A percentile compares a stretch with the other conserved stretches of the same genome.
These are phyloP conservation scores for Pammene fasciana DNA, from an alignment of 2,888 invertebrate genomes.

Conservation along the genomic window DNA sequence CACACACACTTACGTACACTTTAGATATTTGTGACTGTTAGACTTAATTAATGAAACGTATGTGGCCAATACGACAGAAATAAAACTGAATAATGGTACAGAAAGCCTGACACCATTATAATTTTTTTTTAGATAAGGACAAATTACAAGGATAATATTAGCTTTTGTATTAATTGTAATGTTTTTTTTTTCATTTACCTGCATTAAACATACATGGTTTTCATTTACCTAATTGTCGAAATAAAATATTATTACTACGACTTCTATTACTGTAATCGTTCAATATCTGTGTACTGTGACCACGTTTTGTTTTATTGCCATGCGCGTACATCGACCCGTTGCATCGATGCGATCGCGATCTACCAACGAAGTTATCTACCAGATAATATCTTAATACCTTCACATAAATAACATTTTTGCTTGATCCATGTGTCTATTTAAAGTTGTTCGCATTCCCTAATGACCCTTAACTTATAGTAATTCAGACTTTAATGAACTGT, in stretches of 20 bases:
- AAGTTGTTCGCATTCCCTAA: conserved; percentile 1
- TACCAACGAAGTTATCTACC: conserved; percentile 3
- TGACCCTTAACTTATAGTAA: background rate
- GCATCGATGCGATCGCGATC: conserved; percentile 46
- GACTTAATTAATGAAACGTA: no score
- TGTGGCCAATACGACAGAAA: no score
- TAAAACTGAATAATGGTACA: background rate
- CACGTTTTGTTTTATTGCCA: conserved; percentile 50
- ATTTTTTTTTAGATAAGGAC: background rate
- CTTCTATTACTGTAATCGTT: background rate
- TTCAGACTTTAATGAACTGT: conserved; percentile 10
- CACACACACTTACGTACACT: no score
- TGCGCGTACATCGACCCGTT: conserved; percentile 61
- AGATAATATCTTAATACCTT: conserved; percentile 12
- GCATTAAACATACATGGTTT: no score
- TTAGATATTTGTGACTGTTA: no score
- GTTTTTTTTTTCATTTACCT: no score
- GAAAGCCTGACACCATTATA: background rate
- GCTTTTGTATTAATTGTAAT: no score
- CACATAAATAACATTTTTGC: conserved; percentile 3
- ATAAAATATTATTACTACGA: no score
- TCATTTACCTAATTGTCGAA: no score
- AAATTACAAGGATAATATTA: no score
- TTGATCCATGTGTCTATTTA: background rate
- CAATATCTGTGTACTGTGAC: conserved; percentile 32